A percentile compares a stretch with the other conserved stretches of the same genome.
Evolutionary conservation across 2,888 invertebrate species (phyloP).

Genomic region (Clivina fossor): DNA sequence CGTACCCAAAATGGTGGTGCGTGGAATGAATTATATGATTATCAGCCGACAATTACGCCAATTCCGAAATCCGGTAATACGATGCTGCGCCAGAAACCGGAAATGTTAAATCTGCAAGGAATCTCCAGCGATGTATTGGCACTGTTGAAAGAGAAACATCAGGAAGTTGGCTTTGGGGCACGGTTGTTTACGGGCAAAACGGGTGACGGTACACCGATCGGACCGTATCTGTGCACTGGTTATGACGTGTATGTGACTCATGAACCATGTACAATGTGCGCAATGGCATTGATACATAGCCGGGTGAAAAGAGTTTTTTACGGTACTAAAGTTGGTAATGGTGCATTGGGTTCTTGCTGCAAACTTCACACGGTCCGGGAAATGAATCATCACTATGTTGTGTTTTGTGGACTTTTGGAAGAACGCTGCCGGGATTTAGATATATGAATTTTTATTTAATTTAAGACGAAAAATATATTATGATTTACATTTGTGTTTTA

Average conservation of each 20-base stretch:
- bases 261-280: constrained; percentile 94
- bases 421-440: constrained; percentile 48
- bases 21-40: constrained; percentile 53
- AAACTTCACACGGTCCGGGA: constrained; percentile 77
- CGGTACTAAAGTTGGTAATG: constrained; percentile 58
- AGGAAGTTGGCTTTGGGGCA: constrained; percentile 56
- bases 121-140: constrained; percentile 52
- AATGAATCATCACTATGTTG: constrained; percentile 91
- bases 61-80: constrained; percentile 30
- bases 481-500: neutral
- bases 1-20: constrained; percentile 78
- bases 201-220: constrained; percentile 50
- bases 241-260: constrained; percentile 79
- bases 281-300: constrained; percentile 95
- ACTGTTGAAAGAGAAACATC: constrained; percentile 50
- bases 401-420: constrained; percentile 67
- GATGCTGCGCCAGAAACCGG: constrained; percentile 30
- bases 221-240: constrained; percentile 84
- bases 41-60: constrained; percentile 15
- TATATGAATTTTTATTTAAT: constrained; percentile 16
- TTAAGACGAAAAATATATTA: neutral
- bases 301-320: constrained; percentile 82
- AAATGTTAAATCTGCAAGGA: constrained; percentile 48
- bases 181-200: constrained; percentile 50
- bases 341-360: constrained; percentile 70